Percentiles rank a stretch among this genome's conserved stretches.
These are phyloP conservation scores for Leucania comma DNA, from an alignment of 2,888 invertebrate species.

Conservation along the genomic window DNA sequence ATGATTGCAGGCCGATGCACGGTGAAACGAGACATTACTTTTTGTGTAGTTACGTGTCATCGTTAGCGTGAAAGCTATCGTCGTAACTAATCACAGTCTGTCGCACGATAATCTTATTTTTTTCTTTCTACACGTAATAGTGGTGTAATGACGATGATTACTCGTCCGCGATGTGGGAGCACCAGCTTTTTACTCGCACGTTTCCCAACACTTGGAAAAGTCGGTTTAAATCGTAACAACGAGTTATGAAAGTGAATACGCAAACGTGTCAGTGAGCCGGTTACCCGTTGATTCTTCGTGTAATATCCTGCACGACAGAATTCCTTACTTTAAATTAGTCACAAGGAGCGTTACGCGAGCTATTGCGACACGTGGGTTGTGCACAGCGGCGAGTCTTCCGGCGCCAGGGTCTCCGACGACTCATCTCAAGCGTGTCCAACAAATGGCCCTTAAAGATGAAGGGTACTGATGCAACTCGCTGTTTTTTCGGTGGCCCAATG, in stretches of 20 bases:
- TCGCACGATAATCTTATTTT: slow-evolving; percentile 79
- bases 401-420: slow-evolving; percentile 65
- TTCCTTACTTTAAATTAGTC: slow-evolving; percentile 73
- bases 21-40: slow-evolving; percentile 62
- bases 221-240: slow-evolving; percentile 86
- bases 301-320: slow-evolving; percentile 82
- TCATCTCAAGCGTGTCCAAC: slow-evolving; percentile 70
- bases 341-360: slow-evolving; percentile 67
- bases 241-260: slow-evolving; percentile 88
- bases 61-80: slow-evolving; percentile 82
- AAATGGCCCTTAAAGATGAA: slow-evolving; percentile 80
- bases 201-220: slow-evolving; percentile 88
- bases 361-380: slow-evolving; percentile 69
- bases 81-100: slow-evolving; percentile 76
- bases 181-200: slow-evolving; percentile 81
- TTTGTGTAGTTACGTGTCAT: slow-evolving; percentile 76
- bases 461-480: slow-evolving; percentile 68
- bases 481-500: slow-evolving; percentile 66
- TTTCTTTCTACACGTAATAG: slow-evolving; percentile 74
- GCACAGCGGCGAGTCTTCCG: slow-evolving; percentile 54
- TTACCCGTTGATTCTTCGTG: slow-evolving; percentile 78
- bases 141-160: slow-evolving; percentile 81
- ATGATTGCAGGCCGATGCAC: slow-evolving; percentile 58
- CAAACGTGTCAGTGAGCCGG: slow-evolving; percentile 80
- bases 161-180: slow-evolving; percentile 86